Evolutionary conservation across 2,113 vertebrate genomes (phyloP).

Genomic region (Pipa parva): DNA sequence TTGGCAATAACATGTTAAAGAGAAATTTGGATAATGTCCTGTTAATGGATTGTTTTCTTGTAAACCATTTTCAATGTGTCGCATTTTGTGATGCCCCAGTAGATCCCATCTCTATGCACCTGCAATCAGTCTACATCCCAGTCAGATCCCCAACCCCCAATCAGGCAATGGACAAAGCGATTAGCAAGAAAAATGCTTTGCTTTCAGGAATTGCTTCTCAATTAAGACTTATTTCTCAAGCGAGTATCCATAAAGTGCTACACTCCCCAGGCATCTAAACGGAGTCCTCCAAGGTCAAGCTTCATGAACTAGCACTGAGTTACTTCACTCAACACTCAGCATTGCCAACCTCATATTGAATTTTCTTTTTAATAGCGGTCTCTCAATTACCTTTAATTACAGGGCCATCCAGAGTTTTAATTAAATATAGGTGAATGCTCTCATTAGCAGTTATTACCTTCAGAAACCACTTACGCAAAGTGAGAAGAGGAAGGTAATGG

Average conservation of each 20-base stretch:
- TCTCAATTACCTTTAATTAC: conserved; percentile 41
- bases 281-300: conserved; percentile 27
- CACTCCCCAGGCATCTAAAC: neutral
- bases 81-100: too few relatives aligned
- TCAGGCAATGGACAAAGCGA: too few relatives aligned
- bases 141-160: too few relatives aligned
- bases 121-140: too few relatives aligned
- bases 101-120: too few relatives aligned
- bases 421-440: conserved; percentile 40
- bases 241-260: neutral
- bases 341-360: conserved; percentile 30
- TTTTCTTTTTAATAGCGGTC: conserved; percentile 15
- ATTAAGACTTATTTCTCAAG: conserved; percentile 1
- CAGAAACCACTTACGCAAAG: conserved; percentile 29
- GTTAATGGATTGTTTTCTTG: too few relatives aligned
- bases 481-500: neutral
- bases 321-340: neutral
- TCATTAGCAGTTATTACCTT: conserved; percentile 38
- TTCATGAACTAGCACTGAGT: conserved; percentile 11
- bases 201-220: neutral
- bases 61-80: too few relatives aligned
- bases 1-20: too few relatives aligned
- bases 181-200: neutral
- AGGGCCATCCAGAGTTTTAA: conserved; percentile 26
- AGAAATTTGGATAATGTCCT: too few relatives aligned